Evolutionary conservation across 2,888 invertebrate species (phyloP), one percentile per base, ranked within the genome.

Genomic region (Stratiomys singularior): DNA sequence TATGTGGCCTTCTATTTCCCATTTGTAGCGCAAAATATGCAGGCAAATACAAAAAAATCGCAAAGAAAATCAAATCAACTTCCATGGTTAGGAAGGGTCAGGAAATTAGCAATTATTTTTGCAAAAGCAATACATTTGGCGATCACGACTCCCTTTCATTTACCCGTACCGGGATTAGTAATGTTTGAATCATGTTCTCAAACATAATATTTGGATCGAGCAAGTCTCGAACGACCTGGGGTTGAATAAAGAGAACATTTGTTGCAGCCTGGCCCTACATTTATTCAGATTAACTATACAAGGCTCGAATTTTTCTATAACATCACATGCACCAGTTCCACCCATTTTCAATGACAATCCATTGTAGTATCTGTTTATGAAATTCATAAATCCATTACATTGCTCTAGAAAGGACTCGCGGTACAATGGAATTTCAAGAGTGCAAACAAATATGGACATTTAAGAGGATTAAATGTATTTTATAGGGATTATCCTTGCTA

Each of bases 261-360:
- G 15, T 52, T 13, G 18, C 18, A 52, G 15, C 52, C 52, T 52
- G 52, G 52, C 37, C 37, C 37, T 37, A 9, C 37, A 37, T 37
- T 37, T 37, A 9, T 37, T 37, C 37, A 37, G 9, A 9, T 37
- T 37, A 9, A 5, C 9, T 9, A 37, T 37, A 37, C 18, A 13
- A n/a, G 15, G 15, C 3, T 52, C 15, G 52, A 13, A 52, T 52
- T 13, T 18, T 9, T 52, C 52, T 13, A 18, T 4, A 52, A n/a
- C 52, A n/a, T 52, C 7, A 9, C 15, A n/a, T 52, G 52, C 15
- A 9, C 15, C 4, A 52, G 15, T 13, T 52, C 52, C 69, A 15
- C 69, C 69, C 69, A 69, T 21, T 69, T 69, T 69, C 69, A 69
- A n/a, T 69, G 69, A 69, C 69, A 69, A 47, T 69, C 69, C 25